Evolutionary conservation across 2,888 invertebrate species (phyloP).

Genomic region (Digitonthophagus gazella): DNA sequence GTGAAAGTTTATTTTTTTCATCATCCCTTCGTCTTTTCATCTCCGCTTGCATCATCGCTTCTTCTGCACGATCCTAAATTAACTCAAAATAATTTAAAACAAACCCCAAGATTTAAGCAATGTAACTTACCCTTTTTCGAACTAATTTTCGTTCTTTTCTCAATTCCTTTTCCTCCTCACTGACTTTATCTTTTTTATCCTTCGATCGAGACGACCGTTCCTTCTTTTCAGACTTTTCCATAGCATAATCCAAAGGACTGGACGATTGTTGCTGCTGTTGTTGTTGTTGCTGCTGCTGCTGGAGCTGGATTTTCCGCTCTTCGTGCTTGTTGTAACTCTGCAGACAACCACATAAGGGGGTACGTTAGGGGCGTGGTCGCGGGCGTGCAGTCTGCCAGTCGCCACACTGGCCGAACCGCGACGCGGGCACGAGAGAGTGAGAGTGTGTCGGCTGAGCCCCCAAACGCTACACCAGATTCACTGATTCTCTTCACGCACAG

Average conservation of each 20-base stretch:
- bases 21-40: slow-evolving; percentile 80
- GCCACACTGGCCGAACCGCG: slow-evolving; percentile 25
- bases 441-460: slow-evolving; percentile 8
- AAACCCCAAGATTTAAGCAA: neutral
- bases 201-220: slow-evolving; percentile 55
- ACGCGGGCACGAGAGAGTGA: slow-evolving; percentile 8
- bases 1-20: slow-evolving; percentile 66
- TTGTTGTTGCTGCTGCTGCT: slow-evolving; percentile 35
- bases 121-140: slow-evolving; percentile 67
- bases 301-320: slow-evolving; percentile 45
- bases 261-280: slow-evolving; percentile 34
- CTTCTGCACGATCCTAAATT: slow-evolving; percentile 70
- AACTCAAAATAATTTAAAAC: slow-evolving; percentile 15
- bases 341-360: slow-evolving; percentile 42
- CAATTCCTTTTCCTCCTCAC: slow-evolving; percentile 76
- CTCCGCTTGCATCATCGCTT: slow-evolving; percentile 61
- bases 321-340: slow-evolving; percentile 55
- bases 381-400: slow-evolving; percentile 37
- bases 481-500: neutral
- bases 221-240: slow-evolving; percentile 54
- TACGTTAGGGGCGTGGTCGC: slow-evolving; percentile 35
- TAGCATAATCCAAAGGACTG: slow-evolving; percentile 42
- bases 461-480: slow-evolving; percentile 5
- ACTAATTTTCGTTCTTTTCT: slow-evolving; percentile 79
- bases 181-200: slow-evolving; percentile 63